Conservation (phyloP, 2,888 invertebrate genomes). For the Myathropa florea region DNA sequence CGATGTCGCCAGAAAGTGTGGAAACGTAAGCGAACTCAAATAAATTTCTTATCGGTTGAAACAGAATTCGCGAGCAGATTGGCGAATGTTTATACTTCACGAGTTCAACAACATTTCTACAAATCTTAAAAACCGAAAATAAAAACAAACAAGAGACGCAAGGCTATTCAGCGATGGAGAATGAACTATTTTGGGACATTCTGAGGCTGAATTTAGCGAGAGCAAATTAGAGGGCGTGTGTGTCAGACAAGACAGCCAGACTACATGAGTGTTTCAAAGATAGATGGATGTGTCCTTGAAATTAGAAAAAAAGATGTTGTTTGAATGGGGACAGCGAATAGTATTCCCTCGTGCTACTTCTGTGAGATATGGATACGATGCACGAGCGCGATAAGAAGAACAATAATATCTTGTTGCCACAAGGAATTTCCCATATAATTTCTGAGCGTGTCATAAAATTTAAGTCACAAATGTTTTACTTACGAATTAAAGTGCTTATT, state of each 20-base stretch:
- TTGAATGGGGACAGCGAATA: background rate
- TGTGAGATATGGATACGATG: background rate
- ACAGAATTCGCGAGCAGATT: background rate
- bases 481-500: too few relatives aligned
- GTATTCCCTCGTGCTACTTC: background rate
- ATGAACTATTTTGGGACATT: background rate
- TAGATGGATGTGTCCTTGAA: background rate
- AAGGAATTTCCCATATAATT: too few relatives aligned
- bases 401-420: too few relatives aligned
- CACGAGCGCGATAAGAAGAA: background rate
- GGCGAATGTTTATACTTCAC: background rate
- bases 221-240: background rate
- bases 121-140: background rate
- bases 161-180: background rate
- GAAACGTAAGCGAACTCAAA: background rate
- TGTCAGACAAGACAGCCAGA: background rate
- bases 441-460: too few relatives aligned
- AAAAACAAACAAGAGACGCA: background rate
- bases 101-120: conserved; percentile 24
- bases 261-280: background rate
- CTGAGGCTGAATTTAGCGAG: background rate
- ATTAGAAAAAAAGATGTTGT: too few relatives aligned
- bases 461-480: too few relatives aligned
- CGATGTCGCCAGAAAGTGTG: background rate
- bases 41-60: background rate